These are phyloP conservation scores for Rhinoraja longicauda DNA, from an alignment of 2,797 vertebrate species.

Conservation along the genomic window DNA sequence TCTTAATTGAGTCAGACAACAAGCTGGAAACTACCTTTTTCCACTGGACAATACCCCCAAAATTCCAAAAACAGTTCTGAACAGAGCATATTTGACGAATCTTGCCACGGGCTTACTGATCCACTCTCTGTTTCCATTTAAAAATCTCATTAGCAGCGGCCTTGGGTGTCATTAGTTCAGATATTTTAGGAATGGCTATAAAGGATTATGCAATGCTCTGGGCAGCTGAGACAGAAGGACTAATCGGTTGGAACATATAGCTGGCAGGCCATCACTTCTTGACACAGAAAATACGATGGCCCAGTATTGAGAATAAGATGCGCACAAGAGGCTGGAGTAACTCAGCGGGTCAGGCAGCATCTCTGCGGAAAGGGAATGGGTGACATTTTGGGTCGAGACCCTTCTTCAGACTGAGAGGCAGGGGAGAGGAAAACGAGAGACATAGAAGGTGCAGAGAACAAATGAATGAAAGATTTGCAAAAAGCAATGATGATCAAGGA, in stretches of 20 bases:
- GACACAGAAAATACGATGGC: not conserved
- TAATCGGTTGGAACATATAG: not conserved
- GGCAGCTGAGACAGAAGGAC: not conserved
- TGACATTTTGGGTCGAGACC: too few species aligned
- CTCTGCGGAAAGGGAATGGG: too few species aligned
- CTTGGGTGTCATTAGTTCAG: not conserved
- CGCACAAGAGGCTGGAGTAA: too few species aligned
- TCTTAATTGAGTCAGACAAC: not conserved
- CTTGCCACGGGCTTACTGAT: not conserved
- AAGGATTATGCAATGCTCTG: not conserved
- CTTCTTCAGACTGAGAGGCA: too few species aligned
- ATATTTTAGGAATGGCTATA: not conserved
- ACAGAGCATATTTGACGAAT: not conserved
- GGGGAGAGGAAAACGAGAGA: too few species aligned
- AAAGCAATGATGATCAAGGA: too few species aligned
- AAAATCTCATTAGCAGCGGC: not conserved
- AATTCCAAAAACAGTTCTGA: not conserved
- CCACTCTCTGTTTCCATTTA: not conserved
- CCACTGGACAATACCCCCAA: not conserved
- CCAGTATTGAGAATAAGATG: not conserved
- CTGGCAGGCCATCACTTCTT: not conserved
- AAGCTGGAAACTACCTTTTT: not conserved
- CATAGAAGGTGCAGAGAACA: too few species aligned
- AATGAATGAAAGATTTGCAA: too few species aligned
- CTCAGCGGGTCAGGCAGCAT: too few species aligned